Evolutionary conservation across 2,113 vertebrate genomes (phyloP), one percentile per base, ranked within the genome.

Genomic region (Maylandia zebra): DNA sequence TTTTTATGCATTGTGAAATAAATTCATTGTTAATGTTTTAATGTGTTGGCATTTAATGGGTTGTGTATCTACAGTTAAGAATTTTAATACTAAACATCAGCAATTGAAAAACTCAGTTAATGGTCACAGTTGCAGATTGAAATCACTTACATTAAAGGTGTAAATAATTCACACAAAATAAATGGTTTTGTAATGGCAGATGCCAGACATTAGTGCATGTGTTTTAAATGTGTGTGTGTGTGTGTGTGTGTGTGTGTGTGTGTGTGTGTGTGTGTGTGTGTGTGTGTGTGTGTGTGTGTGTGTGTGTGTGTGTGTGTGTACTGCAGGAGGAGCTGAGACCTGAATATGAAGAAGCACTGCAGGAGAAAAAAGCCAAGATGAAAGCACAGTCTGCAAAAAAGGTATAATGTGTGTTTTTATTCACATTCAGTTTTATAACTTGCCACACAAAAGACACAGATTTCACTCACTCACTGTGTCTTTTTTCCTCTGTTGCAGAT

Each of bases 321-420:
- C 36, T 90, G 56, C 69, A 95, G 95, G 95, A 95, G 76, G 94
- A 94, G 38, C 56, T 94, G 71, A 93, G 95, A 89, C 95, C 95
- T 48, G 95, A 94, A 86, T 96, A 96, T 41, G 95, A 95, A 89
- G 91, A 91, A 59, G 93, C 91, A 81, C 82, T 96, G 4, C 93
- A 95, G 36, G 94, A 95, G 80, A 96, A 96, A 69, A 95, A 93
- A 81, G 83, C 30, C 1, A 95, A 92, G 43, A 78, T 92, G 19
- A 95, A 91, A 91, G 84, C 85, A 38, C 6, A 89, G 48, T 66
- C 76, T 6, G 92, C 90, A 88, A 93, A 91, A 61, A 94, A 95
- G 93, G 95, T 95, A 69, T 10, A 6, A 24, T 69, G 14, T 55
- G 4, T 53, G n/a, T 84, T 14, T 52, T 53, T 83, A 10, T 48